Conservation (phyloP, 1,140 invertebrate genomes). For the Philaenus spumarius region DNA sequence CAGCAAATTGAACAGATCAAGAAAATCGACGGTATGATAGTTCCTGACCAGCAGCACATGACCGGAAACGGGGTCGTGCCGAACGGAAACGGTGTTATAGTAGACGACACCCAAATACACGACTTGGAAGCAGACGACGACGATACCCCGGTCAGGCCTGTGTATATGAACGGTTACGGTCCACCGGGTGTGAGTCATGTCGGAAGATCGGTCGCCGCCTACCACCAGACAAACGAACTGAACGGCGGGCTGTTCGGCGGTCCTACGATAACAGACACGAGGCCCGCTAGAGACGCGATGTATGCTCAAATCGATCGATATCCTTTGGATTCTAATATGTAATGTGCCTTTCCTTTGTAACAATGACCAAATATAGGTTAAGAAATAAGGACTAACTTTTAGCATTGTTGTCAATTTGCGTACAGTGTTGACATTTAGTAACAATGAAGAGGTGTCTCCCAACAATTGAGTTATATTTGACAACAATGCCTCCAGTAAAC, state of each 20-base stretch:
- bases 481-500: no score
- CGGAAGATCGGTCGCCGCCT: constrained; percentile 15
- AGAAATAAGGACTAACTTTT: no score
- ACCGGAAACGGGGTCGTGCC: constrained; percentile 2
- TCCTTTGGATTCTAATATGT: constrained; percentile 28
- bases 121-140: constrained; percentile 25
- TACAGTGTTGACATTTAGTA: no score
- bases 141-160: background rate
- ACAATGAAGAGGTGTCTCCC: no score
- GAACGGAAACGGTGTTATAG: constrained; percentile 18
- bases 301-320: constrained; percentile 36
- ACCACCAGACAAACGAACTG: constrained; percentile 11
- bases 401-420: no score
- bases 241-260: constrained; percentile 13
- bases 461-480: no score
- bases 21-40: constrained; percentile 34
- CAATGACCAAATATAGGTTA: no score
- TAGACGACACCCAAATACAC: constrained; percentile 21
- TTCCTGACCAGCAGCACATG: constrained; percentile 10
- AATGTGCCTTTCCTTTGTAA: no score
- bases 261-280: background rate
- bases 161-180: constrained; percentile 10
- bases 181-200: constrained; percentile 19
- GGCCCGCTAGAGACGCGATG: constrained; percentile 35
- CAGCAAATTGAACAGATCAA: constrained; percentile 53